Conservation (phyloP, 2,797 vertebrate species). For the Onychomys torridus region DNA sequence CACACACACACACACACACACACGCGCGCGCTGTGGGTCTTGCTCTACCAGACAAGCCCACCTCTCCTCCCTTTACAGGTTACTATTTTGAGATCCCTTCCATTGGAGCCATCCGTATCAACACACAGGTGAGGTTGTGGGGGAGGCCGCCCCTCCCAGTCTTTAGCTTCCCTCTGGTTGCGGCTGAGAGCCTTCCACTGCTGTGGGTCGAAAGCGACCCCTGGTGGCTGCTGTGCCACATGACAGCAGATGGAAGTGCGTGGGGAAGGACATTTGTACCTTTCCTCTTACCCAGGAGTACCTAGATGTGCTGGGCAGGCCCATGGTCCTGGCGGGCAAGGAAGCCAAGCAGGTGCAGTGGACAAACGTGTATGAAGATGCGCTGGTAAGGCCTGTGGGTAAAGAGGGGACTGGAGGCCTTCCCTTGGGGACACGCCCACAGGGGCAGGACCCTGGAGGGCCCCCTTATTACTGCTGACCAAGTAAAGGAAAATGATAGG, state of each 20-base stretch:
- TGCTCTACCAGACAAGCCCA: not conserved
- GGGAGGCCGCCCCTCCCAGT: not conserved
- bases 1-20: too few relatives aligned
- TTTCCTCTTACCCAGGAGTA: conserved; percentile 91
- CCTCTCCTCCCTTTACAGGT: conserved; percentile 88
- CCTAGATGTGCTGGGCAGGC: conserved; percentile 97
- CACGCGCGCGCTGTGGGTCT: not conserved
- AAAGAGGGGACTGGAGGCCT: not conserved
- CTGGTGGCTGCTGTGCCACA: conserved; percentile 55
- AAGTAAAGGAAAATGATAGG: not conserved
- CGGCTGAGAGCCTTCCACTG: not conserved
- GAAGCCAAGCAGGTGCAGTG: conserved; percentile 98
- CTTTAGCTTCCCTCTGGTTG: not conserved
- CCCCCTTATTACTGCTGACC: not conserved
- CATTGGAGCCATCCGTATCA: conserved; percentile 98
- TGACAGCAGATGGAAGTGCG: too few relatives aligned
- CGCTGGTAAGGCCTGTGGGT: conserved; percentile 91
- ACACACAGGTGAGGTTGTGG: conserved; percentile 94
- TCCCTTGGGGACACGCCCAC: not conserved
- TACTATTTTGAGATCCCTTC: conserved; percentile 99
- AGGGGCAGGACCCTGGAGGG: not conserved
- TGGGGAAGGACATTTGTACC: not conserved
- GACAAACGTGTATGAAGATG: conserved; percentile 99
- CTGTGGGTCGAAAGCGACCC: conserved; percentile 46
- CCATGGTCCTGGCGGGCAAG: conserved; percentile 97